Conservation (phyloP, 2,113 vertebrate genomes). For the Beaufortia kweichowensis region DNA sequence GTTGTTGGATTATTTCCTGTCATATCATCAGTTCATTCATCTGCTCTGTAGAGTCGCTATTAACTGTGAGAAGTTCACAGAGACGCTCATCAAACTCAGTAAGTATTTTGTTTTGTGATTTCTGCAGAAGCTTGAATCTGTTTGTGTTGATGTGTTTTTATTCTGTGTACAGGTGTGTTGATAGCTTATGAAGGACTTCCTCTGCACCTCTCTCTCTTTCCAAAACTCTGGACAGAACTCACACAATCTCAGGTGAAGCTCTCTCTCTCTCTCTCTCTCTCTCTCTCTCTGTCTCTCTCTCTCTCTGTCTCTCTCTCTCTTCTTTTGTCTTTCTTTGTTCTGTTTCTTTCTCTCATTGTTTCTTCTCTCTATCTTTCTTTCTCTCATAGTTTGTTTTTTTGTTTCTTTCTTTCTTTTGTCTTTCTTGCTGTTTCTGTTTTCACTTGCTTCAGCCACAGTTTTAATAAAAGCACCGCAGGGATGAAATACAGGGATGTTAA, state of each 20-base stretch:
- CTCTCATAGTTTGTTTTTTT: no score
- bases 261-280: background rate
- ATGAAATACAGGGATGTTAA: no score
- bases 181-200: conserved; percentile 98
- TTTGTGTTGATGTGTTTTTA: conserved; percentile 18
- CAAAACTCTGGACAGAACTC: conserved; percentile 97
- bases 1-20: conserved; percentile 98
- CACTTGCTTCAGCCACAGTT: no score
- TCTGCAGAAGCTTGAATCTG: no score
- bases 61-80: conserved; percentile 99
- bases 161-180: conserved; percentile 84
- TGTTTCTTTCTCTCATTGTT: no score
- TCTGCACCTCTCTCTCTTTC: conserved; percentile 92
- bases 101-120: conserved; percentile 62
- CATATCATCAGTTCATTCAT: conserved; percentile 98
- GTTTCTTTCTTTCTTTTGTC: no score
- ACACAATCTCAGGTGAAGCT: conserved; percentile 89
- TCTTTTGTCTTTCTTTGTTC: no score
- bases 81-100: conserved; percentile 98
- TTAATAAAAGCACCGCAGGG: no score
- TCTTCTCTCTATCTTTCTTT: no score
- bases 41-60: conserved; percentile 97
- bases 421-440: no score
- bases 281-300: background rate
- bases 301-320: background rate